Conservation (phyloP, 2,888 invertebrate genomes). For the Pelosia muscerda region DNA sequence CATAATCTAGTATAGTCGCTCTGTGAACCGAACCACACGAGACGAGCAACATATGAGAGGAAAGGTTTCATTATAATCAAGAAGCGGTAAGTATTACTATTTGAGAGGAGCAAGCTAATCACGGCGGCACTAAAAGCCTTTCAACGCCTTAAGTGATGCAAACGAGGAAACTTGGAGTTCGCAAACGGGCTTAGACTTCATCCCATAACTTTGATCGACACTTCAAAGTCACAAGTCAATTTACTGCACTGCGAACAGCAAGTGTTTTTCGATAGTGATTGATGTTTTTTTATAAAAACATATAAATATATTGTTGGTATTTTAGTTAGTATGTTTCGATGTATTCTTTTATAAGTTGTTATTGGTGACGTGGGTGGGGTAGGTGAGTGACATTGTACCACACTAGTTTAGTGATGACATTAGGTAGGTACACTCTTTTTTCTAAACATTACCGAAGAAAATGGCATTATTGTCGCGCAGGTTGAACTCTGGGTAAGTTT, state of each 20-base stretch:
- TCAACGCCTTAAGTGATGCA: constrained; percentile 78
- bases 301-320: too few relatives aligned
- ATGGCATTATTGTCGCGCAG: too few relatives aligned
- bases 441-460: too few relatives aligned
- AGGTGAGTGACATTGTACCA: too few relatives aligned
- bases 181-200: constrained; percentile 74
- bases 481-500: too few relatives aligned
- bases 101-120: constrained; percentile 67
- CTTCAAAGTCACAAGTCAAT: constrained; percentile 74
- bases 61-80: constrained; percentile 67
- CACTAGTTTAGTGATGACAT: too few relatives aligned
- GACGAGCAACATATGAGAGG: constrained; percentile 42
- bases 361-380: too few relatives aligned
- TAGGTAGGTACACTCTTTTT: too few relatives aligned
- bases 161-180: constrained; percentile 80
- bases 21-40: constrained; percentile 31
- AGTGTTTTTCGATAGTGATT: constrained; percentile 39
- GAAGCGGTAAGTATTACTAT: constrained; percentile 62
- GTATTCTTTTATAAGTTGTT: too few relatives aligned
- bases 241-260: constrained; percentile 57
- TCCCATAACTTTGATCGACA: constrained; percentile 79
- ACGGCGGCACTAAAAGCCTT: constrained; percentile 74
- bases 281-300: too few relatives aligned
- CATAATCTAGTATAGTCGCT: not conserved
- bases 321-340: too few relatives aligned